These are phyloP conservation scores for Sturnus vulgaris DNA, from an alignment of 2,113 vertebrate genomes.

Conservation along the genomic window DNA sequence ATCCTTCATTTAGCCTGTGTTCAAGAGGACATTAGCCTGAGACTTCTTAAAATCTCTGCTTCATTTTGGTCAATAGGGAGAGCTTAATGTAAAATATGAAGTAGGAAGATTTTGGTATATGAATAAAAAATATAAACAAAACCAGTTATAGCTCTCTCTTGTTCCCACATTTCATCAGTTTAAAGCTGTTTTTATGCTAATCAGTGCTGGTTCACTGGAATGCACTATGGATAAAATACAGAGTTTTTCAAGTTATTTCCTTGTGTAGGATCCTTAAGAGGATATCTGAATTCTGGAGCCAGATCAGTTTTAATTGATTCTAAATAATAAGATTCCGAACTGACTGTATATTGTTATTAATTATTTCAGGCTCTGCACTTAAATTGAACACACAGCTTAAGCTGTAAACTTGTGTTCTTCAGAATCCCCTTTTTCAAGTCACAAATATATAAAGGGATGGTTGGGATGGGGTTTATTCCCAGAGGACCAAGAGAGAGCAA, in stretches of 20 bases:
- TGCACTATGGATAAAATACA: not conserved
- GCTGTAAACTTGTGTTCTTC: not conserved
- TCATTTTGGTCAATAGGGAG: not conserved
- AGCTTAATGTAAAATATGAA: not conserved
- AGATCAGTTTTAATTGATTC: not conserved
- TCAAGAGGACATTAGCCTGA: not conserved
- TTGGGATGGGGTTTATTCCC: not conserved
- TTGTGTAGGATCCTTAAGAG: not conserved
- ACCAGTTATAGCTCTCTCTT: not conserved
- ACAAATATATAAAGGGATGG: not conserved
- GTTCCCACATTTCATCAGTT: not conserved
- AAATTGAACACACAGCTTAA: not conserved
- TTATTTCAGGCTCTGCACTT: not conserved
- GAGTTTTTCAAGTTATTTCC: not conserved
- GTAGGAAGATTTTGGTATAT: not conserved
- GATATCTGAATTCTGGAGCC: not conserved
- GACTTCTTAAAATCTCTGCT: slow-evolving; percentile 6
- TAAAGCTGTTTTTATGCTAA: not conserved
- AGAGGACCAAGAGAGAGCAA: not conserved
- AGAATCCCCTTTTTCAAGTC: not conserved
- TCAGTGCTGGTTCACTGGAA: not conserved
- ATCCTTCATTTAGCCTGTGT: slow-evolving; percentile 1
- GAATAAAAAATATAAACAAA: slow-evolving; percentile 30
- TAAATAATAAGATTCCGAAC: not conserved
- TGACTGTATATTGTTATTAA: not conserved